Evolutionary conservation across 2,888 invertebrate genomes (phyloP).

Genomic region (Zeuzera pyrina): DNA sequence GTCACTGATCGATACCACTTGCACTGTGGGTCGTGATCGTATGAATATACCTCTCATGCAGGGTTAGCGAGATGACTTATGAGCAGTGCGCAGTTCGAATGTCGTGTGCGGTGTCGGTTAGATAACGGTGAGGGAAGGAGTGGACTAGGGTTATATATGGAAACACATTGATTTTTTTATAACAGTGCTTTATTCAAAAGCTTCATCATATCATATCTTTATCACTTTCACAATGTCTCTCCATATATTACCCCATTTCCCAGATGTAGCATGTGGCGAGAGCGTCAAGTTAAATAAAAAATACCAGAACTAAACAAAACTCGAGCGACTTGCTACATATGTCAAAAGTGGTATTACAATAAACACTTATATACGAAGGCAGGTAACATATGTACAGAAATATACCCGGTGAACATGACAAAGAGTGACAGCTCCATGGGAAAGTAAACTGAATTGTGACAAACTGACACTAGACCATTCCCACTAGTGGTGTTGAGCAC

Average conservation of each 20-base stretch:
- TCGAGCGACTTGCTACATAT: slow-evolving; percentile 72
- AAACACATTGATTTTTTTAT: slow-evolving; percentile 79
- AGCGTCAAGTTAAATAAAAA: slow-evolving; percentile 58
- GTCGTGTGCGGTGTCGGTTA: no score
- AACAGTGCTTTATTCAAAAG: slow-evolving; percentile 80
- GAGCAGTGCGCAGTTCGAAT: no score
- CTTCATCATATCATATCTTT: slow-evolving; percentile 74
- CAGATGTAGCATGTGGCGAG: slow-evolving; percentile 72
- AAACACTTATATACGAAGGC: slow-evolving; percentile 70
- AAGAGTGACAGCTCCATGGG: slow-evolving; percentile 51
- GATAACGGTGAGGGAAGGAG: slow-evolving; percentile 22
- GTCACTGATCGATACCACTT: no score
- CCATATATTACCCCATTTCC: slow-evolving; percentile 80
- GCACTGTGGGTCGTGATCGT: no score
- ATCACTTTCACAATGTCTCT: slow-evolving; percentile 78
- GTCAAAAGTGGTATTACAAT: slow-evolving; percentile 75
- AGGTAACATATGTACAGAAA: slow-evolving; percentile 70
- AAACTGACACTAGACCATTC: no score
- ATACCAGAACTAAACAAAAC: slow-evolving; percentile 53
- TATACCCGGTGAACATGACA: slow-evolving; percentile 68
- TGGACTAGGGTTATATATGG: slow-evolving; percentile 68
- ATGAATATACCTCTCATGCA: no score
- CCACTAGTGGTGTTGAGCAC: no score
- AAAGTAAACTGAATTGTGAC: slow-evolving; percentile 20
- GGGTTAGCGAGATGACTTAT: no score